Percentiles rank a stretch among this genome's conserved stretches.
These are phyloP conservation scores for Cyclargus thomasi DNA, from an alignment of 1,140 invertebrate species.

Conservation along the genomic window DNA sequence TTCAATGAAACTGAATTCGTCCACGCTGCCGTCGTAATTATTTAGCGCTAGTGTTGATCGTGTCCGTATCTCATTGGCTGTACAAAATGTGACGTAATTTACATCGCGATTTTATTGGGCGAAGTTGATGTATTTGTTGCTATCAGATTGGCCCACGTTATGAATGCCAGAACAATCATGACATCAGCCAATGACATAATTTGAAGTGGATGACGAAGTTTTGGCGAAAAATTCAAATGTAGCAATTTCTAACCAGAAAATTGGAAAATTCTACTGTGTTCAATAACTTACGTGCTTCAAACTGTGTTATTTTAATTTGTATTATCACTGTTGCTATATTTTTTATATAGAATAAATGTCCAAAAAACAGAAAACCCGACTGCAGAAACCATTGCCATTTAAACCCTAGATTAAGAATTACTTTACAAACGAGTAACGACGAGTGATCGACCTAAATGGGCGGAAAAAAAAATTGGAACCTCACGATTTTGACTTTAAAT, in stretches of 20 bases:
- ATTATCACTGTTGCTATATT: too few species aligned
- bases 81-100: slow-evolving; percentile 45
- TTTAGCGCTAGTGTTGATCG: slow-evolving; percentile 71
- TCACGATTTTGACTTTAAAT: too few species aligned
- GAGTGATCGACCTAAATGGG: too few species aligned
- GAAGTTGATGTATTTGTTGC: slow-evolving; percentile 56
- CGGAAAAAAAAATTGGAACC: too few species aligned
- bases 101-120: slow-evolving; percentile 38
- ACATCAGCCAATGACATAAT: slow-evolving; percentile 24
- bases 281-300: too few species aligned
- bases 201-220: slow-evolving; percentile 28
- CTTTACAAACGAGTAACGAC: too few species aligned
- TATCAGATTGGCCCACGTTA: slow-evolving; percentile 65
- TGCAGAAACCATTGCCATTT: too few species aligned
- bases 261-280: too few species aligned
- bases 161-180: slow-evolving; percentile 39
- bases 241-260: background rate
- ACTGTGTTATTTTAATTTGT: too few species aligned
- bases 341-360: too few species aligned
- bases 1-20: slow-evolving; percentile 61
- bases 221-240: slow-evolving; percentile 45
- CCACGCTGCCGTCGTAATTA: slow-evolving; percentile 58
- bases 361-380: too few species aligned
- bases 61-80: slow-evolving; percentile 58
- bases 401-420: too few species aligned